phyloP scores from a whole-genome alignment of 92 coral and sea anemone species.

The Palythoa caribaeorum region DNA sequence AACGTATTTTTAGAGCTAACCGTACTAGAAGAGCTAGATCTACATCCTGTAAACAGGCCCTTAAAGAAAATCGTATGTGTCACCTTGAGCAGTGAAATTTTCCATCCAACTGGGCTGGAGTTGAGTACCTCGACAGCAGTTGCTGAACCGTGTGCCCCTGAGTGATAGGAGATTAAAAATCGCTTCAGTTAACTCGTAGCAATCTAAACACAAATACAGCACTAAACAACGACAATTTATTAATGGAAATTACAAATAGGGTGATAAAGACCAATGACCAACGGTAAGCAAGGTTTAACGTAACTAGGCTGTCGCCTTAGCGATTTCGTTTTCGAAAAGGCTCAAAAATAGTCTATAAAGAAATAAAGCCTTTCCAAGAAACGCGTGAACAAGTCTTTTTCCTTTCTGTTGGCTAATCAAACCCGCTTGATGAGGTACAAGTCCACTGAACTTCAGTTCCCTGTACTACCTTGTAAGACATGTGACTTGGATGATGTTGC shows the following conservation, averaged over 20 bases:
- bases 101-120: constrained; percentile 26
- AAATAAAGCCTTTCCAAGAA: background rate
- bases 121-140: constrained; percentile 12
- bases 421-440: background rate
- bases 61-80: background rate
- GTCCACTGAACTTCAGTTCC: constrained; percentile 5
- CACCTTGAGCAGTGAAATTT: constrained; percentile 21
- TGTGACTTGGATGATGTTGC: background rate
- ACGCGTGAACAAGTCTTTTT: constrained; percentile 2
- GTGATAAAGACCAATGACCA: background rate
- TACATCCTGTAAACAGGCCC: constrained; percentile 6
- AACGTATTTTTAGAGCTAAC: background rate
- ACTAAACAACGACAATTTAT: background rate
- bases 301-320: background rate
- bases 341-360: constrained; percentile 1
- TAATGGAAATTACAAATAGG: background rate
- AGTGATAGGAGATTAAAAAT: background rate
- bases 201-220: background rate
- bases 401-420: background rate
- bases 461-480: background rate
- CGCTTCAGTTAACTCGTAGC: background rate
- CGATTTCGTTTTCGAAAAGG: background rate
- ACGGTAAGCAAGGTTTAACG: constrained; percentile 8
- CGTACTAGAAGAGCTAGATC: constrained; percentile 10
- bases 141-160: constrained; percentile 29